Base-by-base conservation (phyloP, 2,797 vertebrate species). In the Notolepis coatsorum region DNA sequence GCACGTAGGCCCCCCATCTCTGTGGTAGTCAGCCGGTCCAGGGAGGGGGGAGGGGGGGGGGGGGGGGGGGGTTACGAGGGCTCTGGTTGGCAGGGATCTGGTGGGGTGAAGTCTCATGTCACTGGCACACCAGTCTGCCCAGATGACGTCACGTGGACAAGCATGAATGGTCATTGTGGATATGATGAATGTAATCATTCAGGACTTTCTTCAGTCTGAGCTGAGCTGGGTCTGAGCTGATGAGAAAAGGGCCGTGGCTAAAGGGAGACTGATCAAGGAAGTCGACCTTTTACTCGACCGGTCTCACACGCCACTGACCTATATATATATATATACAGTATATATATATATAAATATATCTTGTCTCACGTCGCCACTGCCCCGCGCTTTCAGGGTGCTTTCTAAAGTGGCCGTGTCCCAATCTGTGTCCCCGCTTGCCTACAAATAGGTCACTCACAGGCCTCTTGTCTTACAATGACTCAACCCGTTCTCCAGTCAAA, bases 141-240 rank as follows among this genome's bases (percentile, higher is more conserved):
- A 33, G 69, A 79, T 84, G 68, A 65, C 79, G 69, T 81, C 83
- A 84, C 70, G 67, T 49, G 75, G 52, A 27, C 2, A 9, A 51
- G 57, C 63, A 80, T 82, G 80, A 88, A 84, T 81, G 75, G 63
- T 84, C 79, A 80, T 88, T 90, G 87, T 89, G 62, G 69, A 77
- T 77, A 78, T 73, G 64, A 82, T 91, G 86, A 89, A 90, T 88
- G 86, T 84, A 73, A 89, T 90, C 81, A 88, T 89, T 90, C 82
- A 88, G 79, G 67, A 72, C 60, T 6, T n/a, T 71, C 55, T 75
- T 71, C 61, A 55, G 53, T 79, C 77, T 51, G 59, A 71, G 39
- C 24, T 0, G 13, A 31, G 48, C 73, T 62, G 68, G 70, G 73
- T 82, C 67, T 39, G 58, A 86, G 73, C 69, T 58, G 79, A 82